Base-by-base conservation (phyloP, 2,113 vertebrate species). In the Ceuthmochares aereus region DNA sequence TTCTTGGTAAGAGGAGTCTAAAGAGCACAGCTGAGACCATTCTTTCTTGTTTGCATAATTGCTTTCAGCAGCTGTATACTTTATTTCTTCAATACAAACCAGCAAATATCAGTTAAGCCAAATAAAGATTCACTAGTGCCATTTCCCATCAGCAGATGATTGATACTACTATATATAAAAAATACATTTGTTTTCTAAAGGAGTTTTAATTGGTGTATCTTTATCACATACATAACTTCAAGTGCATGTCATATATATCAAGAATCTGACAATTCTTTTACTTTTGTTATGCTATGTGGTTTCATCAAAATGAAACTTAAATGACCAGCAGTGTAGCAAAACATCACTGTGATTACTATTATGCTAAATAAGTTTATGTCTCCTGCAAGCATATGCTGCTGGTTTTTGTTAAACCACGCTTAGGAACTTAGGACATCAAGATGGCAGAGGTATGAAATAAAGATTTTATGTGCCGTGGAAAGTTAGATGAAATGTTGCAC, bases 1-100 rank as follows among this genome's bases (percentile, higher is more conserved):
- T 87, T 87, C 69, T 91, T 86, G 5, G 32, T 87, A 83, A 93
- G 86, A 90, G 20, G 10, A 37, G 82, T 91, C 72, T 95, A 88
- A 95, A 92, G 90, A 93, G 36, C 45, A 69, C 90, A 97, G 89
- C 89, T 97, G 95, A 94, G 83, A 96, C 93, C 77, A 89, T 82
- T 94, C 55, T 74, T 90, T 79, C 81, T 94, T 87, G 58, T 94
- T 96, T 95, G 62, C 87, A 56, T 95, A 95, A 97, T 93, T 91
- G 55, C 56, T 90, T 10, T 68, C 54, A 93, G 87, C 93, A 96
- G 81, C 80, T 95, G 78, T 93, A 88, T 90, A 82, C 69, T 73
- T 95, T 87, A 47, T 79, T 78, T 83, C 77, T 88, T 94, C 52
- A 55, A 72, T 90, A 89, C 56, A 92, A 86, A 94, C 13, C 51